Evolutionary conservation across 1,140 invertebrate species (phyloP).

Genomic region (Drosophila pallidifrons): DNA sequence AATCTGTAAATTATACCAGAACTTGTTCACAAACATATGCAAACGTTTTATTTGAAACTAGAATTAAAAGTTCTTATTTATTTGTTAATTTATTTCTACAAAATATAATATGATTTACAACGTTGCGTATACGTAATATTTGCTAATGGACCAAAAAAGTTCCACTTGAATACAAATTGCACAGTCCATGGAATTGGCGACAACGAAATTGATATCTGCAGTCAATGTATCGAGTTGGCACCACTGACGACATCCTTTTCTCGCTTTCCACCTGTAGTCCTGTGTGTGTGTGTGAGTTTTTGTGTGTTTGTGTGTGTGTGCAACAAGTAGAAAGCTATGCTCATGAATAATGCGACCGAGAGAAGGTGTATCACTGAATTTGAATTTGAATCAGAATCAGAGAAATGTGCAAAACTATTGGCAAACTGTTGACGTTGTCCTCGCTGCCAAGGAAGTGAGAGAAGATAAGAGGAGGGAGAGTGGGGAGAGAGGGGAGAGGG

Average conservation of each 20-base stretch:
- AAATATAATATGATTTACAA: too few species aligned
- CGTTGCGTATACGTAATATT: too few species aligned
- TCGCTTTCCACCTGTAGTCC: background rate
- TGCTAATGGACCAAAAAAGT: background rate
- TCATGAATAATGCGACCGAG: slow-evolving; percentile 69
- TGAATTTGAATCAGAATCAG: slow-evolving; percentile 32
- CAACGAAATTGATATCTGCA: slow-evolving; percentile 1
- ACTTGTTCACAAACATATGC: too few species aligned
- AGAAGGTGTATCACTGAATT: slow-evolving; percentile 45
- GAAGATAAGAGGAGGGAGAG: background rate
- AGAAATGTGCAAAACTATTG: slow-evolving; percentile 80
- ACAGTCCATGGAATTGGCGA: background rate
- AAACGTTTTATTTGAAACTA: too few species aligned
- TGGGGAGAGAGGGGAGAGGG: background rate
- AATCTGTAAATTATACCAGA: too few species aligned
- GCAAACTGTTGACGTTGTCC: slow-evolving; percentile 49
- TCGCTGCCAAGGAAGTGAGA: background rate
- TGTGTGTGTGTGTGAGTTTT: background rate
- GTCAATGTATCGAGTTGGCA: slow-evolving; percentile 16
- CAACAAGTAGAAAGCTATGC: slow-evolving; percentile 76
- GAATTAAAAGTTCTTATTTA: too few species aligned
- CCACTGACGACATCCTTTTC: slow-evolving; percentile 7
- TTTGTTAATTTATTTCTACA: too few species aligned
- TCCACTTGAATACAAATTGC: background rate
- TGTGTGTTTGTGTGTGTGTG: slow-evolving; percentile 46